Evolutionary conservation across 92 coral and sea anemone genomes (phyloP).

Genomic region (Ricordea florida): DNA sequence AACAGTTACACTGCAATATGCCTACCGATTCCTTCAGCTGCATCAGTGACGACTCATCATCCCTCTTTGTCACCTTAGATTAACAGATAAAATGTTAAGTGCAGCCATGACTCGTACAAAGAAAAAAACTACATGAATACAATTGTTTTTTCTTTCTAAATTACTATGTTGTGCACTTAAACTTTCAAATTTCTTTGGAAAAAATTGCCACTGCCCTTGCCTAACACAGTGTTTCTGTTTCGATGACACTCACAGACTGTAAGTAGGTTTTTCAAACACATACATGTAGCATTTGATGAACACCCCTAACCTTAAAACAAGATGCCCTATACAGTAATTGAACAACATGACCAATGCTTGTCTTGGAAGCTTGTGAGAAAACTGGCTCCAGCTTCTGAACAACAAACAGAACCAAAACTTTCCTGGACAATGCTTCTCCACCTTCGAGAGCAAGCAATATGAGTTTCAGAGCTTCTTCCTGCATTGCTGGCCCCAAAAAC

Average conservation of each 20-base stretch:
- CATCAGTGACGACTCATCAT: constrained; percentile 97
- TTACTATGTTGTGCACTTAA: no score
- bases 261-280: no score
- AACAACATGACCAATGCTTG: constrained; percentile 92
- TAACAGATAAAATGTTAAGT: no score
- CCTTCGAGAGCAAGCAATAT: constrained; percentile 94
- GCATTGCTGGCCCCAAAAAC: constrained; percentile 99
- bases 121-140: no score
- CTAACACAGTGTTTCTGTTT: no score
- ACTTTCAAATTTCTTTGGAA: no score
- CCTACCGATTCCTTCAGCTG: constrained; percentile 96
- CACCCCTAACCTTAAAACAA: constrained; percentile 73
- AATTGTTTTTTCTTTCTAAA: no score
- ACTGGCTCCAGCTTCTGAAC: constrained; percentile 81
- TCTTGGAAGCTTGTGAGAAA: constrained; percentile 87
- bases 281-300: background rate
- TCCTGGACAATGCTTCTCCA: constrained; percentile 95
- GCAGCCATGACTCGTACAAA: no score
- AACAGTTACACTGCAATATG: no score
- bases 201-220: no score
- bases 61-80: constrained; percentile 79
- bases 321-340: constrained; percentile 91
- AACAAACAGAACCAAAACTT: constrained; percentile 94
- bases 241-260: no score
- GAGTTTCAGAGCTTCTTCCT: constrained; percentile 92